Base-by-base conservation (phyloP, 2,888 invertebrate species). In the Callinectes sapidus region DNA sequence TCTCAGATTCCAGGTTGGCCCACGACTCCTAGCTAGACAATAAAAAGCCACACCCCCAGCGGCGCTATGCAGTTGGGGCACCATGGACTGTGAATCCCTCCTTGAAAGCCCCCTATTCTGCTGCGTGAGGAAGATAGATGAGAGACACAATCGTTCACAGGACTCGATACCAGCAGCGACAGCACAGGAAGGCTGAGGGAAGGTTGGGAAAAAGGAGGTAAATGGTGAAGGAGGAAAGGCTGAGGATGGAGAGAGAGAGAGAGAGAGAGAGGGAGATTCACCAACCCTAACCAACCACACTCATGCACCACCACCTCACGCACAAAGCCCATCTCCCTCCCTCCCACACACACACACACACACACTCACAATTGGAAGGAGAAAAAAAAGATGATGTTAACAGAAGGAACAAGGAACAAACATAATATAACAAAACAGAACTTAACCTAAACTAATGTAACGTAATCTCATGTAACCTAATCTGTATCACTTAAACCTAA, bases 201-300 rank as follows among this genome's bases (percentile, higher is more conserved):
- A 14, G 61, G 61, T 16, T 23, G 61, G 61, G 61, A 61, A 18
- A 61, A 23, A 18, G 18, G 48, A 48, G 48, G 8, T 2, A 48
- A 10, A 48, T 2, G 42, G 42, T 42, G 42, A 42, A 2, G 42
- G 42, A 42, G 42, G 42, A 6, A n/a, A n/a, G n/a, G n/a, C n/a
- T 42, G 61, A 61, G 61, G 61, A 61, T 16, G 18, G 61, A 61
- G 61, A 61, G 61, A 61, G 61, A 61, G 61, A 61, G 61, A 61
- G 61, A 61, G 61, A 61, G 61, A 61, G 61, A 61, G 61, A 61
- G 61, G 18, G 61, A 61, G 61, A 86, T 35, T 28, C 77, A n/a
- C 77, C 77, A 77, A 77, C 77, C 77, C 77, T 77, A 77, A 77
- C 28, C 77, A 77, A 77, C 28, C 77, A 28, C 77, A n/a, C 35